Conservation (phyloP, 2,888 invertebrate genomes). For the Cinara cedri region DNA sequence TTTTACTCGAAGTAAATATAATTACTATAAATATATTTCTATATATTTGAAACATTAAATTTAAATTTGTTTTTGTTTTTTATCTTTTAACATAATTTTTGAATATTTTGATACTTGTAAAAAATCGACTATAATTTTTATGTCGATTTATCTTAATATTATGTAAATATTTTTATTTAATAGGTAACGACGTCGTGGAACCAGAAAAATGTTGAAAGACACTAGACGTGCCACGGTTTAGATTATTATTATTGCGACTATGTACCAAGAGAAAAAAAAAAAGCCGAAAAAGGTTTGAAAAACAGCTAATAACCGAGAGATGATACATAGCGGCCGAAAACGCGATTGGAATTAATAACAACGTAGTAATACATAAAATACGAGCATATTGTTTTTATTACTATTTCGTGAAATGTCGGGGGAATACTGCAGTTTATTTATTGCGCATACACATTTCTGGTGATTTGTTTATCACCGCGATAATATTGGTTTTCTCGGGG, state of each 20-base stretch:
- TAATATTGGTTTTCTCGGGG: constrained; percentile 35
- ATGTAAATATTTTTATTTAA: too few relatives aligned
- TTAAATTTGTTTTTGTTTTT: not conserved
- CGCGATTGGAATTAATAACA: constrained; percentile 49
- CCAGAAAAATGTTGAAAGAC: too few relatives aligned
- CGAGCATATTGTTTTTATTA: constrained; percentile 54
- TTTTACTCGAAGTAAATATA: not conserved
- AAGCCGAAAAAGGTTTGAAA: not conserved
- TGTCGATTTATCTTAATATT: too few relatives aligned
- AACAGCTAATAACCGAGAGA: constrained; percentile 39
- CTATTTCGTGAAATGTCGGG: constrained; percentile 33
- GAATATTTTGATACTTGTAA: not conserved
- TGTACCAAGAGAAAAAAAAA: constrained; percentile 20
- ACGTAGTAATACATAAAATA: constrained; percentile 46
- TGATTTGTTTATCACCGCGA: constrained; percentile 45
- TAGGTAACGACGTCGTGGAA: too few relatives aligned
- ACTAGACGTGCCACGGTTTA: too few relatives aligned
- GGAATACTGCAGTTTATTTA: constrained; percentile 44
- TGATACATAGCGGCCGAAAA: constrained; percentile 37
- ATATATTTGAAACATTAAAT: not conserved
- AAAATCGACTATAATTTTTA: too few relatives aligned
- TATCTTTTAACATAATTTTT: not conserved
- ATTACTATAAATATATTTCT: not conserved
- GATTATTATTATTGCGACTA: not conserved
- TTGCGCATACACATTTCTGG: constrained; percentile 37